Conservation (phyloP, 2,888 invertebrate genomes). For the Cryptocheilus praepositus region DNA sequence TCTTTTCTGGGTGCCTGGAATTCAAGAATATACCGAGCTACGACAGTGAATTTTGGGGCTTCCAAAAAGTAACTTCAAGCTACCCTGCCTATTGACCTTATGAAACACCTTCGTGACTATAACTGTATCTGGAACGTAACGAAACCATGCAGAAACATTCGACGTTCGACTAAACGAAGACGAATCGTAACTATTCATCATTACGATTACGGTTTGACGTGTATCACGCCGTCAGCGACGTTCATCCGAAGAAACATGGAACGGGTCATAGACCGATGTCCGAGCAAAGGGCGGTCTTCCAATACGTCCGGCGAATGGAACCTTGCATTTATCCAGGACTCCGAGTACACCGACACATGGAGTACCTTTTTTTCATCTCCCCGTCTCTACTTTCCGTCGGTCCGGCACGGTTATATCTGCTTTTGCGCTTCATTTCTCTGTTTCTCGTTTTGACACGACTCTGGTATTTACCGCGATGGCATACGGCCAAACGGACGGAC, state of each 20-base stretch:
- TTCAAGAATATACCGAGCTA: too few relatives aligned
- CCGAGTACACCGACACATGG: constrained; percentile 13
- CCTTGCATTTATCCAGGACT: constrained; percentile 46
- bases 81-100: too few relatives aligned
- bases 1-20: too few relatives aligned
- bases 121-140: background rate
- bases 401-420: constrained; percentile 31
- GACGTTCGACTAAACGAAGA: background rate
- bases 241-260: constrained; percentile 34
- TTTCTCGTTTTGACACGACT: constrained; percentile 49
- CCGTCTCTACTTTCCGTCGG: constrained; percentile 7
- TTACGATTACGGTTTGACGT: too few relatives aligned
- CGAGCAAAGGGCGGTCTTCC: constrained; percentile 27
- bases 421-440: constrained; percentile 55
- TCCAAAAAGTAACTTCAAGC: too few relatives aligned
- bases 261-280: constrained; percentile 41
- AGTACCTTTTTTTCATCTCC: constrained; percentile 17
- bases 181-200: background rate
- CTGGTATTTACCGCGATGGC: constrained; percentile 54
- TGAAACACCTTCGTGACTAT: too few relatives aligned
- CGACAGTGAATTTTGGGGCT: too few relatives aligned
- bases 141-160: background rate
- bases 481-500: constrained; percentile 50
- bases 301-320: constrained; percentile 32
- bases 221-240: background rate